These are phyloP conservation scores for Colius striatus DNA, from an alignment of 2,113 vertebrate species.

Conservation along the genomic window DNA sequence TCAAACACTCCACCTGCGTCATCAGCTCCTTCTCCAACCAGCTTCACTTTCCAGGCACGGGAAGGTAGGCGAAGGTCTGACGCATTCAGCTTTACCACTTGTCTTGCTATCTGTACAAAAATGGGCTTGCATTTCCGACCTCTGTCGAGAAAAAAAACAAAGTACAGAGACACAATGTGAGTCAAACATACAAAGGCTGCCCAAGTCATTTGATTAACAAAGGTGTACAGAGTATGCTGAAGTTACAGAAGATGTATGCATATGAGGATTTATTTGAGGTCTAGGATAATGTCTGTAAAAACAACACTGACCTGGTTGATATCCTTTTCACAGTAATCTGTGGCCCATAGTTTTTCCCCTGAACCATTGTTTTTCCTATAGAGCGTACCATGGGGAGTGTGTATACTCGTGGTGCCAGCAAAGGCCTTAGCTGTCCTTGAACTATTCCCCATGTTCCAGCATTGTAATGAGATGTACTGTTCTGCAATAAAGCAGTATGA, in stretches of 20 bases:
- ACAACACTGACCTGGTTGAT: constrained; percentile 81
- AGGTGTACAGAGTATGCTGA: neutral
- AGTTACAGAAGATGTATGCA: neutral
- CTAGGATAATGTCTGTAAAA: neutral
- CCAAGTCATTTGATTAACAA: neutral
- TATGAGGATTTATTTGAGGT: neutral
- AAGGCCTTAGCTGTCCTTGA: constrained; percentile 83
- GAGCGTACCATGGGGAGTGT: constrained; percentile 88
- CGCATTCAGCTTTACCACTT: constrained; percentile 88
- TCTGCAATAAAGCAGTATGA: constrained; percentile 70
- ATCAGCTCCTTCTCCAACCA: constrained; percentile 87
- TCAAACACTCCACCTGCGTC: constrained; percentile 89
- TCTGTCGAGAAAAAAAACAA: constrained; percentile 39
- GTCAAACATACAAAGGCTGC: neutral
- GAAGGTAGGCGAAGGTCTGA: constrained; percentile 87
- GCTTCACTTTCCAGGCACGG: constrained; percentile 87
- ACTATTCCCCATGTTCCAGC: constrained; percentile 87
- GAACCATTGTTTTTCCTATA: constrained; percentile 89
- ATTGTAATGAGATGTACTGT: constrained; percentile 85
- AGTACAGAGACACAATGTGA: neutral
- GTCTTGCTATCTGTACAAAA: constrained; percentile 86
- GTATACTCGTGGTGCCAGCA: constrained; percentile 84
- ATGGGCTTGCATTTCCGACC: constrained; percentile 89
- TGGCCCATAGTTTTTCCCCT: constrained; percentile 88
- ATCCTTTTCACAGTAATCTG: constrained; percentile 89